Evolutionary conservation across 2,113 vertebrate species (phyloP).

Genomic region (Penelope pileata): DNA sequence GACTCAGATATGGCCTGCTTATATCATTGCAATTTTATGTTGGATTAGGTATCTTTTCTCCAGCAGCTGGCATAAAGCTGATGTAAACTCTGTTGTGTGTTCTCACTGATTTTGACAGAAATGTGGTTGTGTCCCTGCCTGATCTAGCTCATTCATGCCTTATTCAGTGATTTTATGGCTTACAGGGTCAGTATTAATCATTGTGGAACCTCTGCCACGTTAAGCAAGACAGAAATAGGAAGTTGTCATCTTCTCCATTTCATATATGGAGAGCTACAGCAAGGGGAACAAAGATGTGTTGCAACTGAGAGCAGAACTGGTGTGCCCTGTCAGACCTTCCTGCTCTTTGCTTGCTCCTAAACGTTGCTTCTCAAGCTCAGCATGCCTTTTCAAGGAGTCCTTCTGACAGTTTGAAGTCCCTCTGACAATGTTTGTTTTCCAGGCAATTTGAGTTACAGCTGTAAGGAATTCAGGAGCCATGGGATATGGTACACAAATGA

Average conservation of each 20-base stretch:
- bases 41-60: constrained; percentile 11
- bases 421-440: neutral
- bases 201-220: neutral
- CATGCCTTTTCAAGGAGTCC: neutral
- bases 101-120: neutral
- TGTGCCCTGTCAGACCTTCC: neutral
- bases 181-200: neutral
- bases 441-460: neutral
- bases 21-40: neutral
- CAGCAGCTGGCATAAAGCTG: constrained; percentile 4
- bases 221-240: neutral
- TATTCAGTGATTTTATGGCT: neutral
- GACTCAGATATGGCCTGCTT: neutral
- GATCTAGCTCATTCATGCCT: constrained; percentile 29
- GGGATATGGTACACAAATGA: neutral
- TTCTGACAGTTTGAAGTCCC: neutral
- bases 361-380: neutral
- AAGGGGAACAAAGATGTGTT: neutral
- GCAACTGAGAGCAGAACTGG: neutral
- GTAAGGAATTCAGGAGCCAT: neutral
- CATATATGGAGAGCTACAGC: neutral
- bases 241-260: neutral
- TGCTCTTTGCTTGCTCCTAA: neutral
- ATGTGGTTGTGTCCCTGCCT: neutral
- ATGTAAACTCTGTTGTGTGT: neutral